phyloP scores from a whole-genome alignment of 1,140 invertebrate species.

The Papilio xuthus region DNA sequence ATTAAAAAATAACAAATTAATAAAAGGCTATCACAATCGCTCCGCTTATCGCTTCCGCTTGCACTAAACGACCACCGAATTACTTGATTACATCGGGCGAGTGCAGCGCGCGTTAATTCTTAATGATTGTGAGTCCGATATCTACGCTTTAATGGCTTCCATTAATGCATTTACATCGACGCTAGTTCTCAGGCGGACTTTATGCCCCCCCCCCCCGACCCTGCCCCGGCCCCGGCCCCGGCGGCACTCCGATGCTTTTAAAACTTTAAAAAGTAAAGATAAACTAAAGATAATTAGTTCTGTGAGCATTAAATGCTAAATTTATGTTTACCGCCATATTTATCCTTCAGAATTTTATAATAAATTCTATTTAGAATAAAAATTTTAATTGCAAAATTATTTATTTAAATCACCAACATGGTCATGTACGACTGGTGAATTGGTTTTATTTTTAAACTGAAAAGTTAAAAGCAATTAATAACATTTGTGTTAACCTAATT shows the following conservation, averaged over 20 bases:
- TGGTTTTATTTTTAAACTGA: too few species aligned
- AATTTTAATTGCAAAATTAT: too few species aligned
- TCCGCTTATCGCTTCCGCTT: constrained; percentile 19
- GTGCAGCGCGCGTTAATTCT: constrained; percentile 50
- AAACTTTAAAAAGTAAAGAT: constrained; percentile 26
- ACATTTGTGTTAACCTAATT: too few species aligned
- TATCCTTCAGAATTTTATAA: neutral
- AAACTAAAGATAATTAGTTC: neutral
- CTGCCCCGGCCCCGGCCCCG: neutral
- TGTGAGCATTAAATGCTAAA: constrained; percentile 20
- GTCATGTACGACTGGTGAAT: too few species aligned
- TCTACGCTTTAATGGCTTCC: constrained; percentile 35
- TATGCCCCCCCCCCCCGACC: neutral
- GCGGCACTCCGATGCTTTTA: neutral
- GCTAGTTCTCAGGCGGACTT: neutral
- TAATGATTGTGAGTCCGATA: constrained; percentile 45
- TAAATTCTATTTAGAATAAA: neutral
- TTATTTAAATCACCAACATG: too few species aligned
- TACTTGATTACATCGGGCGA: constrained; percentile 32
- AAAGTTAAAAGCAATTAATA: too few species aligned
- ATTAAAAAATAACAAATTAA: neutral
- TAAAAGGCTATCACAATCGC: neutral
- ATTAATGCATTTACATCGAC: constrained; percentile 38
- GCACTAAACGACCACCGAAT: constrained; percentile 9
- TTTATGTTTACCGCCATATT: constrained; percentile 7